Conservation (phyloP, 2,797 vertebrate species). For the Sus cebifrons region DNA sequence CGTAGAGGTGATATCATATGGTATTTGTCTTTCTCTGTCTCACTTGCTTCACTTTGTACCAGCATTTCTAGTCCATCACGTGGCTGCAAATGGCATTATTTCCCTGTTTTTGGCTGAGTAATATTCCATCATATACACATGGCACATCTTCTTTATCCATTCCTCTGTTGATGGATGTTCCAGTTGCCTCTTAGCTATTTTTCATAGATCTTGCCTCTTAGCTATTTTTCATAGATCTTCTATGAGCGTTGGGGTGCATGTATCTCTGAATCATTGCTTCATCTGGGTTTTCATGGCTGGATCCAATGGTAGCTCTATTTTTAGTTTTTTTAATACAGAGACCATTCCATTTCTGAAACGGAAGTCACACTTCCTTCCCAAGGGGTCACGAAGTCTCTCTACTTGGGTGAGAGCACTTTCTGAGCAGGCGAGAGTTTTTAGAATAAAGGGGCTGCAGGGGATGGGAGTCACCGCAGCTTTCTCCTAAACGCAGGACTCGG, state of each 20-base stretch:
- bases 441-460: background rate
- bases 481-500: background rate
- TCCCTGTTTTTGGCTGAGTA: too few relatives aligned
- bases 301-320: background rate
- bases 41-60: too few relatives aligned
- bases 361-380: background rate
- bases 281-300: background rate
- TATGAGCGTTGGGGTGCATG: fast-evolving
- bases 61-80: too few relatives aligned
- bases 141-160: background rate
- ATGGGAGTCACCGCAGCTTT: background rate
- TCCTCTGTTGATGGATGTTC: fast-evolving
- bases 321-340: background rate
- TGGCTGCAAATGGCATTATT: too few relatives aligned
- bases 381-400: background rate
- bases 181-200: background rate
- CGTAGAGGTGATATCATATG: too few relatives aligned
- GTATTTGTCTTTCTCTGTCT: too few relatives aligned
- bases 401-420: background rate
- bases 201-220: background rate
- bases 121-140: too few relatives aligned
- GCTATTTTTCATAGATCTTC: fast-evolving
- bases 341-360: background rate
- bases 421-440: background rate
- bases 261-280: background rate